Evolutionary conservation across 2,888 invertebrate genomes (phyloP).

Genomic region (Apamea anceps): DNA sequence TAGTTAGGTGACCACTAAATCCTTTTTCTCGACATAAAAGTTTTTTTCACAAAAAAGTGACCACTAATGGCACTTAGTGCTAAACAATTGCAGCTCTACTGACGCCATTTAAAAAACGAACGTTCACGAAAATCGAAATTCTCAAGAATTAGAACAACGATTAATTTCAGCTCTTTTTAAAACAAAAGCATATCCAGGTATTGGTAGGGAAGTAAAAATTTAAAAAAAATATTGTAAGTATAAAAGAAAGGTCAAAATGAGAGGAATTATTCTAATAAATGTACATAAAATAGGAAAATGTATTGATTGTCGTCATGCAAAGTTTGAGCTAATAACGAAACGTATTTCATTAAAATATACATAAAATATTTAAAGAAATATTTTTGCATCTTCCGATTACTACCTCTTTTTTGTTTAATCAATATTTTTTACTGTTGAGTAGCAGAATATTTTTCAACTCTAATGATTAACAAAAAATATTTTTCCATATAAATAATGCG

Average conservation of each 20-base stretch:
- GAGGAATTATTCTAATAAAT: slow-evolving; percentile 89
- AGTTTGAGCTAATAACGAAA: slow-evolving; percentile 70
- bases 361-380: slow-evolving; percentile 53
- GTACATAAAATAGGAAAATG: slow-evolving; percentile 84
- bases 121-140: not conserved
- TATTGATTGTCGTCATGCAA: slow-evolving; percentile 77
- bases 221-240: slow-evolving; percentile 81
- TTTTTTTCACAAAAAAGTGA: slow-evolving; percentile 3
- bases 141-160: slow-evolving; percentile 22
- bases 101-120: not conserved
- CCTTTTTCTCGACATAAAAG: slow-evolving; percentile 13
- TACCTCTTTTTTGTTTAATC: slow-evolving; percentile 69
- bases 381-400: slow-evolving; percentile 71
- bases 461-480: slow-evolving; percentile 40
- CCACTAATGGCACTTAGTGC: not conserved
- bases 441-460: slow-evolving; percentile 37
- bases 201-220: slow-evolving; percentile 78
- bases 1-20: slow-evolving; percentile 58
- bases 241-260: slow-evolving; percentile 89
- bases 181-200: slow-evolving; percentile 85
- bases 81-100: slow-evolving; percentile 1
- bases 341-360: slow-evolving; percentile 53
- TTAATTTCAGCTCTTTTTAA: slow-evolving; percentile 61
- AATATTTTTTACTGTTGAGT: slow-evolving; percentile 41
- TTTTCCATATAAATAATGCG: slow-evolving; percentile 47